Percentiles rank a stretch among this genome's conserved stretches.
These are phyloP conservation scores for Gymnothorax javanicus DNA, from an alignment of 2,797 vertebrate genomes.

Conservation along the genomic window DNA sequence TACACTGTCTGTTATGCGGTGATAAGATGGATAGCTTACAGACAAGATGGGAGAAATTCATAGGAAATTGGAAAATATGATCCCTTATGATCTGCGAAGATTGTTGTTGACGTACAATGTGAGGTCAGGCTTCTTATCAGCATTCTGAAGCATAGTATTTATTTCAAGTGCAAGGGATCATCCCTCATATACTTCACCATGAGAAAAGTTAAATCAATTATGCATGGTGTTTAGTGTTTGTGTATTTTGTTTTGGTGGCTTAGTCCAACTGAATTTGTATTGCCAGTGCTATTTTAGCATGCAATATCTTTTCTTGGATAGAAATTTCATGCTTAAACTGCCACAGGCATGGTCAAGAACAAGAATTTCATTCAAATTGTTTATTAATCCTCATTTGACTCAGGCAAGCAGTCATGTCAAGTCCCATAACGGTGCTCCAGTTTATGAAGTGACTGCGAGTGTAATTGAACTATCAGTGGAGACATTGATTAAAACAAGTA, in stretches of 20 bases:
- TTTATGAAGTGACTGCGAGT: too few relatives aligned
- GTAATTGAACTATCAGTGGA: too few relatives aligned
- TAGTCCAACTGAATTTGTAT: background rate
- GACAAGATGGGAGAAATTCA: constrained; percentile 30
- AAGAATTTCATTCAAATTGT: background rate
- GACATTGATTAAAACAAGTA: too few relatives aligned
- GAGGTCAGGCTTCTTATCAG: constrained; percentile 22
- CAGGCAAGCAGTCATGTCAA: background rate
- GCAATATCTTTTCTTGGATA: background rate
- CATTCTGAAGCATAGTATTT: background rate
- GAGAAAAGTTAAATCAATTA: background rate
- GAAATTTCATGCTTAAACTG: background rate
- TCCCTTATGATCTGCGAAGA: constrained; percentile 23
- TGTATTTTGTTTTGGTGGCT: background rate
- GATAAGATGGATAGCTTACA: constrained; percentile 19
- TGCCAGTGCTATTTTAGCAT: background rate
- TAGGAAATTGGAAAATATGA: constrained; percentile 39
- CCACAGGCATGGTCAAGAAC: background rate
- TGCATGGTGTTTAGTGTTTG: background rate
- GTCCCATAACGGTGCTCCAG: too few relatives aligned
- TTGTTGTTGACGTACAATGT: constrained; percentile 24
- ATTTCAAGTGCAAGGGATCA: constrained; percentile 23
- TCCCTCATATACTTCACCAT: background rate
- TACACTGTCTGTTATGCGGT: background rate
- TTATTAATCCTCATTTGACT: background rate